phyloP scores from a whole-genome alignment of 2,113 vertebrate species.

The Cyanistes caeruleus region DNA sequence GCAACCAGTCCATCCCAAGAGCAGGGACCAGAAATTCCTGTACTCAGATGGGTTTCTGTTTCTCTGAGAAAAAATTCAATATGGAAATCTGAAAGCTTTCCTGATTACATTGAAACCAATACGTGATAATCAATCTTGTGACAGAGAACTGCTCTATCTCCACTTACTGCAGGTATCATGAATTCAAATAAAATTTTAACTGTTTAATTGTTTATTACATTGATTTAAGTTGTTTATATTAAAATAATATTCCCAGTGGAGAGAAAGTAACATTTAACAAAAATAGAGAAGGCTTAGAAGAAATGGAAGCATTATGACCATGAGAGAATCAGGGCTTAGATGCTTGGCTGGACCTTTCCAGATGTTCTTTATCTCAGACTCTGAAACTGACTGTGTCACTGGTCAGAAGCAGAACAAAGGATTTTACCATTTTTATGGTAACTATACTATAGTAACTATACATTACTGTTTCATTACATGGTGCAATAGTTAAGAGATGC shows the following conservation, averaged over 20 bases:
- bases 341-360: not conserved
- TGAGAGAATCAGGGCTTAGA: constrained; percentile 4
- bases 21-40: not conserved
- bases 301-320: not conserved
- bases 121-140: not conserved
- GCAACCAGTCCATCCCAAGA: not conserved
- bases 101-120: not conserved
- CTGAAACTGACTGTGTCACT: not conserved
- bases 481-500: not conserved
- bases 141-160: not conserved
- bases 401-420: not conserved
- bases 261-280: not conserved
- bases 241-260: not conserved
- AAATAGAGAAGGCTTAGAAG: not conserved
- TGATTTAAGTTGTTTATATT: not conserved
- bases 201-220: not conserved
- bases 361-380: not conserved
- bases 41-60: not conserved
- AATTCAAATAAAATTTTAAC: not conserved
- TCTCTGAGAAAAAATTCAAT: not conserved
- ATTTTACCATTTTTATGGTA: not conserved
- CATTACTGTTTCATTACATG: not conserved
- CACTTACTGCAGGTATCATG: not conserved
- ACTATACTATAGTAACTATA: not conserved
- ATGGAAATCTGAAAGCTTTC: not conserved